phyloP scores from a whole-genome alignment of 2,888 invertebrate genomes.

The Ptilodon capucinus region DNA sequence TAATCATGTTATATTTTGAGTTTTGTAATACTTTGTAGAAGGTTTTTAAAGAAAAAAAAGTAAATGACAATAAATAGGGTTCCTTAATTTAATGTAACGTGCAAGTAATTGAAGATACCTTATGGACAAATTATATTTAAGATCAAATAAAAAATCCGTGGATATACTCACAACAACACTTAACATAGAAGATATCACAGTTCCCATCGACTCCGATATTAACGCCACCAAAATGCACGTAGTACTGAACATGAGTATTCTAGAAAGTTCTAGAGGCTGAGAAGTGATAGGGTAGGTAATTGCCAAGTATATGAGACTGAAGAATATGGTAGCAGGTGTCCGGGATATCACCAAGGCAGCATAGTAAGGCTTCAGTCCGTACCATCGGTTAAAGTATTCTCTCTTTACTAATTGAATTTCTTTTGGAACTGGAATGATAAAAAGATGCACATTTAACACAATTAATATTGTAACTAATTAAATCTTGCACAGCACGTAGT shows the following conservation, averaged over 20 bases:
- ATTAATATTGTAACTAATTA: too few species aligned
- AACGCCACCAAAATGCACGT: conserved; percentile 88
- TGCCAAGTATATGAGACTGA: conserved; percentile 85
- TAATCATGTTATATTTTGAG: too few species aligned
- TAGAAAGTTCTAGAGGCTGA: conserved; percentile 87
- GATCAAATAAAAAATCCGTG: conserved; percentile 8
- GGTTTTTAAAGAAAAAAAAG: too few species aligned
- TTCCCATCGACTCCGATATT: conserved; percentile 90
- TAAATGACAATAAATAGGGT: too few species aligned
- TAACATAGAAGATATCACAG: conserved; percentile 88
- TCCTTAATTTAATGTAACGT: too few species aligned
- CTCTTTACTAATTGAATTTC: conserved; percentile 90
- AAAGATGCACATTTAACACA: conserved; percentile 36
- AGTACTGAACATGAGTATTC: conserved; percentile 86
- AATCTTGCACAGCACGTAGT: too few species aligned
- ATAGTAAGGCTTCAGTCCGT: conserved; percentile 90
- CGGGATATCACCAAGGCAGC: conserved; percentile 88
- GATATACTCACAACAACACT: conserved; percentile 87
- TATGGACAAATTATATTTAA: conserved; percentile 1
- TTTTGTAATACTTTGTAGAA: too few species aligned
- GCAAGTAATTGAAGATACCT: too few species aligned
- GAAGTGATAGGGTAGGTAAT: conserved; percentile 89
- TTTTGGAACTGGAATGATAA: conserved; percentile 85
- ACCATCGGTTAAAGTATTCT: conserved; percentile 94
- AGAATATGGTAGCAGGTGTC: conserved; percentile 87